These are phyloP conservation scores for Drosophila mettleri DNA, from an alignment of 2,888 invertebrate species.

Conservation along the genomic window DNA sequence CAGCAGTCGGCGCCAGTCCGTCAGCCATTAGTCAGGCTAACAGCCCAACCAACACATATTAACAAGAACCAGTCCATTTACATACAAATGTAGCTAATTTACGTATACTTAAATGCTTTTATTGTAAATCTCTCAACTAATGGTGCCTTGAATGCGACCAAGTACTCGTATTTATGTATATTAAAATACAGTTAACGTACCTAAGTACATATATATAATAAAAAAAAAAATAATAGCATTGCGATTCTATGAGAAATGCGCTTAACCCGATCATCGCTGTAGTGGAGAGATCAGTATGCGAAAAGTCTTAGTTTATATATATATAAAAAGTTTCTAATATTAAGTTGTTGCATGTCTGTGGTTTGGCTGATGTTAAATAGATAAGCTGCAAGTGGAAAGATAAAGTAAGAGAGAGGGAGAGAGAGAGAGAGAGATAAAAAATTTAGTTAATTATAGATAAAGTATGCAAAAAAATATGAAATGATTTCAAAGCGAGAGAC, in stretches of 20 bases:
- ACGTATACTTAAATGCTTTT: constrained; percentile 41
- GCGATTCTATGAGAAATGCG: neutral
- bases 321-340: neutral
- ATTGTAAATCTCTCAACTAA: constrained; percentile 51
- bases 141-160: constrained; percentile 39
- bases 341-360: neutral
- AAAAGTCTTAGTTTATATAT: neutral
- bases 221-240: no score
- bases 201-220: constrained; percentile 13
- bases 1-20: neutral
- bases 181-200: constrained; percentile 24
- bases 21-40: neutral
- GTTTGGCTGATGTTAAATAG: neutral
- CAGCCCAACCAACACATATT: constrained; percentile 5
- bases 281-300: neutral
- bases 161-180: constrained; percentile 19
- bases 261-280: neutral
- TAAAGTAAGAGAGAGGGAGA: no score
- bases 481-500: no score
- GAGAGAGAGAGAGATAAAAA: neutral
- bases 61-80: constrained; percentile 51
- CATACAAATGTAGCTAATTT: constrained; percentile 18
- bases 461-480: neutral
- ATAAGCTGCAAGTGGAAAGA: neutral
- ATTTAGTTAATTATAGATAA: neutral